These are phyloP conservation scores for Acanthococcus lagerstroemiae DNA, from an alignment of 2,888 invertebrate genomes.

Conservation along the genomic window DNA sequence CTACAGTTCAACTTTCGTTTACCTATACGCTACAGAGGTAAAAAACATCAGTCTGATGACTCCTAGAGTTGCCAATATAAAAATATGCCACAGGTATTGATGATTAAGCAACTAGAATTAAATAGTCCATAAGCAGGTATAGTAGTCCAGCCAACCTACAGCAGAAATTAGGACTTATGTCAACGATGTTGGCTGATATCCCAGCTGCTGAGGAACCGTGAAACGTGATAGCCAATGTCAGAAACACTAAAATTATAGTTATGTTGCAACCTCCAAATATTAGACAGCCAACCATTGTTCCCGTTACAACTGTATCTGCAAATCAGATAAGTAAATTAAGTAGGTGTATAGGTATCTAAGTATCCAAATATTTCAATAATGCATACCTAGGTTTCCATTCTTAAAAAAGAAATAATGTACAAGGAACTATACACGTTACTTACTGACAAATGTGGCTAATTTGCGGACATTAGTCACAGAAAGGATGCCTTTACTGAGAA, in stretches of 20 bases:
- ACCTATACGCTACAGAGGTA: no score
- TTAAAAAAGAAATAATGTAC: no score
- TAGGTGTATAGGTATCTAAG: no score
- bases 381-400: no score
- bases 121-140: no score
- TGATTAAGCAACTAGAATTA: no score
- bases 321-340: no score
- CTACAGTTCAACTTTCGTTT: no score
- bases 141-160: constrained; percentile 10
- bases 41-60: no score
- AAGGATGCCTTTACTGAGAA: constrained; percentile 49
- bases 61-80: no score
- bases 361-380: no score
- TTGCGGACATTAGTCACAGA: constrained; percentile 53
- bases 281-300: constrained; percentile 50
- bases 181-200: constrained; percentile 55
- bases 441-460: constrained; percentile 51
- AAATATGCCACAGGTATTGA: no score
- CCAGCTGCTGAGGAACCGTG: constrained; percentile 59
- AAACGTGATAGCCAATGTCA: constrained; percentile 52
- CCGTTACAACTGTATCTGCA: constrained; percentile 50
- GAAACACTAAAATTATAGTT: constrained; percentile 49
- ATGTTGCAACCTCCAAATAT: constrained; percentile 55
- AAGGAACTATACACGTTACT: constrained; percentile 38
- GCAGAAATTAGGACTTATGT: constrained; percentile 46